Conservation (phyloP, 1,140 invertebrate species). For the Leptoteleia sp. region DNA sequence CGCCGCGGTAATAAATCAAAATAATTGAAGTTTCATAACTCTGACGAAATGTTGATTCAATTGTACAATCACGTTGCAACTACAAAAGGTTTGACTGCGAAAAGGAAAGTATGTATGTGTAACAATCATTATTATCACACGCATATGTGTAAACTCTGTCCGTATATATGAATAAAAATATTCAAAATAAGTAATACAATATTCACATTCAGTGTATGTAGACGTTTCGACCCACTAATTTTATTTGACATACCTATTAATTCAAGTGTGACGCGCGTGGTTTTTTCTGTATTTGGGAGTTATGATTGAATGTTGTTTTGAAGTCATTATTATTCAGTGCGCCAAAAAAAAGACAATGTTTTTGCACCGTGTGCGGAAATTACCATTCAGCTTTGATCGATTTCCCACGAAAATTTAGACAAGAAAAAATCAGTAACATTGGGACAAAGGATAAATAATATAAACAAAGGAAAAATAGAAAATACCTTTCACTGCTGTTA, state of each 20-base stretch:
- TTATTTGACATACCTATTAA: constrained; percentile 54
- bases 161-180: constrained; percentile 8
- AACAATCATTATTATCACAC: no score
- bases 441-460: no score
- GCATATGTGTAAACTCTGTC: neutral
- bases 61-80: constrained; percentile 30
- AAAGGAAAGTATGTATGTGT: constrained; percentile 2
- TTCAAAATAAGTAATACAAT: constrained; percentile 30
- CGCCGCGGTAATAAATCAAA: constrained; percentile 23
- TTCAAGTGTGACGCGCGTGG: constrained; percentile 38
- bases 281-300: constrained; percentile 24
- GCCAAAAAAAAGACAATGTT: neutral
- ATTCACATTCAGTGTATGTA: constrained; percentile 6
- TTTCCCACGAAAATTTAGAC: neutral
- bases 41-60: constrained; percentile 40
- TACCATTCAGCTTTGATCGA: constrained; percentile 9
- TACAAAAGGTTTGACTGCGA: constrained; percentile 15
- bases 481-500: no score
- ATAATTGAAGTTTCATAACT: constrained; percentile 26
- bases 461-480: no score
- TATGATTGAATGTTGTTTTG: constrained; percentile 14
- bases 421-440: no score
- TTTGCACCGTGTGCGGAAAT: constrained; percentile 12
- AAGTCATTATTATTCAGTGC: neutral
- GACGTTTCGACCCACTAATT: constrained; percentile 52